These are phyloP conservation scores for Hyperoplus immaculatus DNA, from an alignment of 2,797 vertebrate genomes.

Conservation along the genomic window DNA sequence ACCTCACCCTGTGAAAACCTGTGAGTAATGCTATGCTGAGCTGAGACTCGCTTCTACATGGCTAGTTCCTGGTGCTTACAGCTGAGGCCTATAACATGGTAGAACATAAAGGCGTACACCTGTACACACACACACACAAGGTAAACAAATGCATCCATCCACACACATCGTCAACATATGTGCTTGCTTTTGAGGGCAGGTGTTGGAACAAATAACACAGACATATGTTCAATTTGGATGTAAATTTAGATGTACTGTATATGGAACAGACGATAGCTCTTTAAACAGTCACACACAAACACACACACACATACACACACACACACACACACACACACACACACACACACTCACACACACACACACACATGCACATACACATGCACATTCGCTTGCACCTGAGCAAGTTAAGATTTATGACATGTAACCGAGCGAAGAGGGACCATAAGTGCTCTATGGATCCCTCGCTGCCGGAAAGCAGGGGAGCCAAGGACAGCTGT, in stretches of 20 bases:
- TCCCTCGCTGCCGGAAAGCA: conserved; percentile 18
- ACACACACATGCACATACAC: conserved; percentile 13
- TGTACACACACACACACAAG: conserved; percentile 7
- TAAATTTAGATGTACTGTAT: conserved; percentile 41
- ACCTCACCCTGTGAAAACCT: conserved; percentile 30
- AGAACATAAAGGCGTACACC: conserved; percentile 26
- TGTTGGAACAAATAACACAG: conserved; percentile 12
- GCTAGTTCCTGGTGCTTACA: conserved; percentile 44
- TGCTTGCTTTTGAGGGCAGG: conserved; percentile 35
- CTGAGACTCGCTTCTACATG: conserved; percentile 52
- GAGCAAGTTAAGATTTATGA: conserved; percentile 62
- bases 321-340: conserved; percentile 18
- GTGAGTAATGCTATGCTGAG: conserved; percentile 35
- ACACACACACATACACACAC: neutral
- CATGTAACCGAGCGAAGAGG: conserved; percentile 53
- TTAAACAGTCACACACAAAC: neutral
- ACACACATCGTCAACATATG: conserved; percentile 24
- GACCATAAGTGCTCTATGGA: conserved; percentile 61
- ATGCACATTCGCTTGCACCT: conserved; percentile 17
- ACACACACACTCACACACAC: neutral
- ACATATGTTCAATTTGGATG: conserved; percentile 11
- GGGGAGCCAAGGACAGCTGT: conserved; percentile 60
- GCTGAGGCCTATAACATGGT: conserved; percentile 55
- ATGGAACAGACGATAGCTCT: neutral
- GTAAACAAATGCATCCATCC: conserved; percentile 22